Evolutionary conservation across 2,797 vertebrate genomes (phyloP), one percentile per base, ranked within the genome.

Genomic region (Syndactyla subalaris): DNA sequence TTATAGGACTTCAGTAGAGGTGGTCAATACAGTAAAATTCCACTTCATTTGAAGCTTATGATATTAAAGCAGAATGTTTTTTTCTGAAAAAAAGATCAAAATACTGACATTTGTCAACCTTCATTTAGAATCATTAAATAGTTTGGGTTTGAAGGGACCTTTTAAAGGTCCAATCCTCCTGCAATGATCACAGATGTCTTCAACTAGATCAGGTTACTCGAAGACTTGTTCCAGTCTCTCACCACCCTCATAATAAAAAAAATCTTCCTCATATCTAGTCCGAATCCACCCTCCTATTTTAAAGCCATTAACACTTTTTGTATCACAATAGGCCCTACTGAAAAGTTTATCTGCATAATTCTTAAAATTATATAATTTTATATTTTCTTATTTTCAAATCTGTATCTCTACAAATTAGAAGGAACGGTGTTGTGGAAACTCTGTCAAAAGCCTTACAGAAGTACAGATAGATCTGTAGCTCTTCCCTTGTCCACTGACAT

Each of bases 311-410:
- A 26, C 3, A 4, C 11, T 39, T 39, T 39, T 39, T 39, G 38
- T 39, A n/a, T 10, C 11, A 49, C 72, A 61, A 5, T 6, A 55
- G 9, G 2, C 9, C 22, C 32, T 71, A 19, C 38, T 51, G 39
- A 58, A 34, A 34, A 26, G 0, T 38, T 63, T 58, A 9, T 30
- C n/a, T 3, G 0, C 5, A 19, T 46, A 9, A 45, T 63, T 51
- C 23, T 76, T 48, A 23, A 65, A 45, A 65, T 63, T 11, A 21
- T 18, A 6, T 34, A 34, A 20, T 14, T 26, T 45, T 45, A 9
- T 51, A 30, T 77, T 58, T 77, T 26, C 29, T 7, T n/a, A 18
- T 26, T 51, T 13, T 30, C 24, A 4, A 30, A 30, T 39, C 14
- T 9, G 3, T 62, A 14, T 43, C 27, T 76, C 13, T 57, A 23